These are phyloP conservation scores for Anniella stebbinsi DNA, from an alignment of 2,797 vertebrate species.

Conservation along the genomic window DNA sequence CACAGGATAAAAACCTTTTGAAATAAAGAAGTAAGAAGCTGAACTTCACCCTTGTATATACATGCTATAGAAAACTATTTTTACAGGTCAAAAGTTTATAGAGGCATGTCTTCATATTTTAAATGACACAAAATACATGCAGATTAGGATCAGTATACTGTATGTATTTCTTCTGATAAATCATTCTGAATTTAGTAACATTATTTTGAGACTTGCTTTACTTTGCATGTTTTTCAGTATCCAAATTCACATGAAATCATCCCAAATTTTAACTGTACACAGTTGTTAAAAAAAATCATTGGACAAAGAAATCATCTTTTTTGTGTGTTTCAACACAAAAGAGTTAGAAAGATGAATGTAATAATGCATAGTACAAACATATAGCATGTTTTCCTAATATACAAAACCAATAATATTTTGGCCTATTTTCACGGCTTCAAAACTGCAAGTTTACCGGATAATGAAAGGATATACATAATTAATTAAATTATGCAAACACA, in stretches of 20 bases:
- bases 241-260: background rate
- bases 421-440: slow-evolving; percentile 55
- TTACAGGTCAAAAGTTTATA: background rate
- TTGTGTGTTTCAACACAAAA: background rate
- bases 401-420: slow-evolving; percentile 36
- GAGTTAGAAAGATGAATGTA: background rate
- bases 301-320: background rate
- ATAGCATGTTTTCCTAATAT: background rate
- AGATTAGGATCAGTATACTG: background rate
- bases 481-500: slow-evolving; percentile 76
- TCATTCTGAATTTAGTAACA: background rate
- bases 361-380: background rate
- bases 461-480: slow-evolving; percentile 71
- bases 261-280: background rate
- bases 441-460: slow-evolving; percentile 66
- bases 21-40: background rate
- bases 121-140: background rate
- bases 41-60: background rate
- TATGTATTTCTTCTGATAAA: slow-evolving; percentile 5
- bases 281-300: background rate
- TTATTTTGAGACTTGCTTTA: background rate
- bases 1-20: background rate
- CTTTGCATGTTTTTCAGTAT: background rate
- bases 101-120: background rate
- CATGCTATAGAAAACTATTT: background rate